phyloP scores from a whole-genome alignment of 2,797 vertebrate species.

The Channa striata region DNA sequence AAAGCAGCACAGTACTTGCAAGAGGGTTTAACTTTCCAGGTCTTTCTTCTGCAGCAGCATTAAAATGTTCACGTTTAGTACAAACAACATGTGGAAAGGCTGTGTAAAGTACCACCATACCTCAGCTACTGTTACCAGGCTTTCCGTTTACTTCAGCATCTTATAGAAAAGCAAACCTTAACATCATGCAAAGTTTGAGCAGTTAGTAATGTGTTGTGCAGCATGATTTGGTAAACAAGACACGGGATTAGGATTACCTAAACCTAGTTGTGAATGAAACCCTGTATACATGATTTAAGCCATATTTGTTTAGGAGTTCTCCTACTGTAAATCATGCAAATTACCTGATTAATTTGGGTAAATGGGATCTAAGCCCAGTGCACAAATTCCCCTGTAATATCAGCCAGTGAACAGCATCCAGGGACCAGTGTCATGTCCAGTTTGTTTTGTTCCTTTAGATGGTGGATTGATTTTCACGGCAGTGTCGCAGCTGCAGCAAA shows the following conservation, averaged over 20 bases:
- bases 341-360: conserved; percentile 1
- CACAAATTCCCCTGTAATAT: conserved; percentile 10
- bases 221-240: neutral
- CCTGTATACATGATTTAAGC: too few relatives aligned
- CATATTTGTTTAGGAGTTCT: neutral
- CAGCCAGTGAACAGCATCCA: conserved; percentile 14
- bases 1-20: conserved; percentile 9
- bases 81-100: conserved; percentile 1
- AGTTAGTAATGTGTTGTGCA: neutral
- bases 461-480: conserved; percentile 45
- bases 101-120: neutral
- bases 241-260: neutral
- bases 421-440: conserved; percentile 26
- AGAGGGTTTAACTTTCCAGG: neutral
- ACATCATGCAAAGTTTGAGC: neutral
- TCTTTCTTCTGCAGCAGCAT: neutral
- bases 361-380: neutral
- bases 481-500: conserved; percentile 6
- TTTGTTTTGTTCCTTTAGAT: conserved; percentile 26
- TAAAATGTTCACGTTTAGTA: conserved; percentile 1
- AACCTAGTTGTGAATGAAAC: neutral
- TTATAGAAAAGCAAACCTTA: neutral
- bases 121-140: neutral
- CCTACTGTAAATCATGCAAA: conserved; percentile 11
- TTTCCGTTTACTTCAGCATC: neutral